These are phyloP conservation scores for Brenthis hecate DNA, from an alignment of 2,888 invertebrate genomes.

Conservation along the genomic window DNA sequence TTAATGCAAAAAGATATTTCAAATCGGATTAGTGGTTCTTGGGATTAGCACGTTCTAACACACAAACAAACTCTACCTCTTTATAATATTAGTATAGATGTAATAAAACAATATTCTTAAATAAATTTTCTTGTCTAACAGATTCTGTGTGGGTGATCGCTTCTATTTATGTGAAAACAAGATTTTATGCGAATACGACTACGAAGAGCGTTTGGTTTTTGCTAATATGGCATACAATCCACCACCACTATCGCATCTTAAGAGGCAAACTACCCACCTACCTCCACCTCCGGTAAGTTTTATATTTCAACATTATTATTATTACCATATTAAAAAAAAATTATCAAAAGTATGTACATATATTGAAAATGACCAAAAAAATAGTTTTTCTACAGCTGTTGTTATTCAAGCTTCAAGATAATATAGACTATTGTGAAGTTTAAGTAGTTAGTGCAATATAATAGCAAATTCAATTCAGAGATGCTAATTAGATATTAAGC, in stretches of 20 bases:
- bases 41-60: too few species aligned
- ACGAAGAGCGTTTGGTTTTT: conserved; percentile 96
- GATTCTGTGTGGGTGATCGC: conserved; percentile 98
- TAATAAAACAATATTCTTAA: neutral
- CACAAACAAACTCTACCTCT: neutral
- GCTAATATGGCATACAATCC: conserved; percentile 97
- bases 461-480: conserved; percentile 14
- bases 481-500: conserved; percentile 20
- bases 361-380: neutral
- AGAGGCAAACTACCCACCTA: conserved; percentile 85
- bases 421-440: conserved; percentile 16
- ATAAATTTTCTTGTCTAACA: conserved; percentile 60
- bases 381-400: neutral
- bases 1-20: too few species aligned
- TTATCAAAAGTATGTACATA: too few species aligned
- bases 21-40: too few species aligned
- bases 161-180: conserved; percentile 99
- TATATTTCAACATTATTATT: conserved; percentile 18
- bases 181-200: conserved; percentile 98
- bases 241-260: conserved; percentile 89
- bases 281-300: conserved; percentile 83
- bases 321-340: neutral
- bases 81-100: neutral
- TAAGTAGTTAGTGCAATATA: conserved; percentile 21
- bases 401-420: neutral